Conservation (phyloP, 2,888 invertebrate genomes). For the Platynereis dumerilii region DNA sequence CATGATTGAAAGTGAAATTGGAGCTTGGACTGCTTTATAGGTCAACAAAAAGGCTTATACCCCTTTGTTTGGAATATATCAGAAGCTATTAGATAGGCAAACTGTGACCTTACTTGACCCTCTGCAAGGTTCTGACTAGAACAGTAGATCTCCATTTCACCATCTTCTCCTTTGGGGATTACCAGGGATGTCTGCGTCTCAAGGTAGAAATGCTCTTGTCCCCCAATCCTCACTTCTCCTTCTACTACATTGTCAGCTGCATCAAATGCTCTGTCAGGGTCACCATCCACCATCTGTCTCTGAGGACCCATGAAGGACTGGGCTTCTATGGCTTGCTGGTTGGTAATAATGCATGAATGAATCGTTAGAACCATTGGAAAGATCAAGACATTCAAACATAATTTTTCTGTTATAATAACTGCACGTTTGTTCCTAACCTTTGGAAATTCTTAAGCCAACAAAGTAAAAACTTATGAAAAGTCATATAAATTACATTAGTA, state of each 20-base stretch:
- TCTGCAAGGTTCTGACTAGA: slow-evolving; percentile 73
- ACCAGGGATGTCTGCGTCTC: slow-evolving; percentile 73
- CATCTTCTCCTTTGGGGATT: slow-evolving; percentile 70
- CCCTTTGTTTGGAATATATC: too few relatives aligned
- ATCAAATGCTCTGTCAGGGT: slow-evolving; percentile 70
- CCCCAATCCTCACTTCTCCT: slow-evolving; percentile 81
- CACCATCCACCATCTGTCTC: slow-evolving; percentile 40
- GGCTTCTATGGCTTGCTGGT: neutral
- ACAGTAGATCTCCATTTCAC: slow-evolving; percentile 83
- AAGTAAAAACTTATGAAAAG: too few relatives aligned
- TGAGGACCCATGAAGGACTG: neutral
- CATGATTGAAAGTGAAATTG: too few relatives aligned
- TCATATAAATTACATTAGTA: too few relatives aligned
- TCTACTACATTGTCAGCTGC: slow-evolving; percentile 77
- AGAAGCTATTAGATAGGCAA: slow-evolving; percentile 50
- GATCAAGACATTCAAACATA: too few relatives aligned
- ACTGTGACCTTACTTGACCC: slow-evolving; percentile 58
- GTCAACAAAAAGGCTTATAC: too few relatives aligned
- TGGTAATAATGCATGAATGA: too few relatives aligned
- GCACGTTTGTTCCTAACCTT: too few relatives aligned
- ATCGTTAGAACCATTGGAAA: too few relatives aligned
- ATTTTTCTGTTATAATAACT: too few relatives aligned
- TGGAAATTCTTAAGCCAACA: too few relatives aligned
- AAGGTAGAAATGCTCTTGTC: slow-evolving; percentile 95
- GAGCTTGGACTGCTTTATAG: too few relatives aligned